These are phyloP conservation scores for Hyperopisus bebe DNA, from an alignment of 2,113 vertebrate genomes.

Conservation along the genomic window DNA sequence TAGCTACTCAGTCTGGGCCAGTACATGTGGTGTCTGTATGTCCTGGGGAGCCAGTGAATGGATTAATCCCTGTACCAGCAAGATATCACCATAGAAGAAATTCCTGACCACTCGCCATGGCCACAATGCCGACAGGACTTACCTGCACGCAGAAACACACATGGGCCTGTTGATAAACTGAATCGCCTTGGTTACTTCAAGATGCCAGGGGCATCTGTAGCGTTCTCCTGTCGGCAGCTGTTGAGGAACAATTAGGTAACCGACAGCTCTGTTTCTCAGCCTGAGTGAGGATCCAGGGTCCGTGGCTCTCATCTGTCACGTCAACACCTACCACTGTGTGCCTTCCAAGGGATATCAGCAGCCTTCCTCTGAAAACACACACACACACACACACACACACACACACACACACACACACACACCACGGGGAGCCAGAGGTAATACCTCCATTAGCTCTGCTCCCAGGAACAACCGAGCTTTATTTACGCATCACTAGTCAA, in stretches of 20 bases:
- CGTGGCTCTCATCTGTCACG: slow-evolving; percentile 27
- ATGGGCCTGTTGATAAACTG: not conserved
- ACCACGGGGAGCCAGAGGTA: not conserved
- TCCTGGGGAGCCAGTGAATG: not conserved
- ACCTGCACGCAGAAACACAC: not conserved
- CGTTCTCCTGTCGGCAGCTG: slow-evolving; percentile 19
- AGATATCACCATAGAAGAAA: not conserved
- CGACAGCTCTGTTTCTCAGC: slow-evolving; percentile 32
- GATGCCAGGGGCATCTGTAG: slow-evolving; percentile 19
- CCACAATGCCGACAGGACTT: not conserved
- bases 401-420: not conserved
- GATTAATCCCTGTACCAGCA: not conserved
- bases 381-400: too few species aligned
- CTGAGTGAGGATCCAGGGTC: slow-evolving; percentile 17
- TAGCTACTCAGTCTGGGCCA: not conserved
- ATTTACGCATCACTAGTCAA: slow-evolving; percentile 18
- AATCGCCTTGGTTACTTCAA: not conserved
- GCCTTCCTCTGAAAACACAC: not conserved
- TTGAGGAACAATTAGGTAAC: slow-evolving; percentile 35
- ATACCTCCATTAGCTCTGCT: slow-evolving; percentile 3
- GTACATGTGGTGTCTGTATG: not conserved
- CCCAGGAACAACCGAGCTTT: slow-evolving; percentile 11
- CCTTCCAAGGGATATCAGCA: not conserved
- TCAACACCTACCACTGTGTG: not conserved
- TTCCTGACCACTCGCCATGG: not conserved